Evolutionary conservation across 1,140 invertebrate species (phyloP).

Genomic region (Megalopta genalis): DNA sequence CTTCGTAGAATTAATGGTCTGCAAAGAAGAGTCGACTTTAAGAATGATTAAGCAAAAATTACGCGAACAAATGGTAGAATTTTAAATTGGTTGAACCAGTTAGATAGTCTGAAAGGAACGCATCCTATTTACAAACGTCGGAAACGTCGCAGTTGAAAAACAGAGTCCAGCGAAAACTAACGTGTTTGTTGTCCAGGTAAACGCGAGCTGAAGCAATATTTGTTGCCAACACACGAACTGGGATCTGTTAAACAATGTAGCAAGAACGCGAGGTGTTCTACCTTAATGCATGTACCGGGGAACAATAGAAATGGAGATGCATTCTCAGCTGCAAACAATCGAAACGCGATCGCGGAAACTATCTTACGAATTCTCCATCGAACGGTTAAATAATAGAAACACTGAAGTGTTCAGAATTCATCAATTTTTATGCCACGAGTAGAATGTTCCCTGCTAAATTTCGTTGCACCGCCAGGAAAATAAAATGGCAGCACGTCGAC

Average conservation of each 20-base stretch:
- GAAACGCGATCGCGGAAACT: neutral
- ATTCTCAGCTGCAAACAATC: neutral
- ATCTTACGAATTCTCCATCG: too few species aligned
- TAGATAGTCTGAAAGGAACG: neutral
- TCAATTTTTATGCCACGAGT: too few species aligned
- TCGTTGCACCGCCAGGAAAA: too few species aligned
- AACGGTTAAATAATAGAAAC: too few species aligned
- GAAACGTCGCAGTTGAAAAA: neutral
- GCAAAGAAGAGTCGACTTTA: too few species aligned
- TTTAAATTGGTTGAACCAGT: too few species aligned
- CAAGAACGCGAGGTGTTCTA: neutral
- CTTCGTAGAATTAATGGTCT: too few species aligned
- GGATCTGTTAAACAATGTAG: neutral
- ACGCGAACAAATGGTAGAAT: neutral
- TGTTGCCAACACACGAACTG: neutral
- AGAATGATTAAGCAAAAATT: too few species aligned
- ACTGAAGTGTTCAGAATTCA: too few species aligned
- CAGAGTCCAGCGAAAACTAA: too few species aligned
- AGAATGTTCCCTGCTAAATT: too few species aligned
- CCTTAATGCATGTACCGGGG: neutral
- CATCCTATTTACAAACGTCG: neutral
- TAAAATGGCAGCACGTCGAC: neutral
- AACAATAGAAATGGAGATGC: neutral
- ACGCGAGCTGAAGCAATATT: constrained; percentile 16
- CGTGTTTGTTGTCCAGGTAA: neutral